phyloP scores from a whole-genome alignment of 1,140 invertebrate species.

The Leptonema lineaticorne region DNA sequence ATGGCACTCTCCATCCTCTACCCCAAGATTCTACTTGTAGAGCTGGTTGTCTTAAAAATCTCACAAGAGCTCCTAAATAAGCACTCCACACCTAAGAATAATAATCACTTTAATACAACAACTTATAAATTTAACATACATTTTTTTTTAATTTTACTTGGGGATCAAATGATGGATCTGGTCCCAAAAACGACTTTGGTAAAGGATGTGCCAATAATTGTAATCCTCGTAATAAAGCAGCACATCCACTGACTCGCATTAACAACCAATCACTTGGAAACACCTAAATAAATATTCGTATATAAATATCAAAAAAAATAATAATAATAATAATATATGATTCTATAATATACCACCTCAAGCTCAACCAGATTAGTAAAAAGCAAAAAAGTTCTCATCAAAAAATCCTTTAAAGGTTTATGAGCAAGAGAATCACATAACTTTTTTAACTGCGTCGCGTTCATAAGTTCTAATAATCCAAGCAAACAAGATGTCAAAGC shows the following conservation, averaged over 20 bases:
- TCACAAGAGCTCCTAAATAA: constrained; percentile 86
- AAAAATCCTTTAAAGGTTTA: constrained; percentile 84
- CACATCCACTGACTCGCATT: constrained; percentile 88
- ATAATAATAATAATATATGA: no score
- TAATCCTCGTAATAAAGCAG: constrained; percentile 81
- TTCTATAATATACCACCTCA: constrained; percentile 51
- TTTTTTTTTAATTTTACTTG: constrained; percentile 50
- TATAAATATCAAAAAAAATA: neutral
- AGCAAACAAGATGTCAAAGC: constrained; percentile 83
- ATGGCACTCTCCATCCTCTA: constrained; percentile 74
- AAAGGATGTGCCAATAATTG: constrained; percentile 87
- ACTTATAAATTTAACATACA: no score
- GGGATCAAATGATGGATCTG: constrained; percentile 65
- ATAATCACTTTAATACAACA: constrained; percentile 42
- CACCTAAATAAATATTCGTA: constrained; percentile 53
- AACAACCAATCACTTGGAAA: constrained; percentile 93
- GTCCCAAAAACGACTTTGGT: constrained; percentile 77
- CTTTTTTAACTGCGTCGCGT: constrained; percentile 84
- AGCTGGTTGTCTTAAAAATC: constrained; percentile 84
- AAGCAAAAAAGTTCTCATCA: constrained; percentile 85
- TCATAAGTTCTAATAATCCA: constrained; percentile 81
- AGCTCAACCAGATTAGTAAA: constrained; percentile 81
- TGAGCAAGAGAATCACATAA: constrained; percentile 80
- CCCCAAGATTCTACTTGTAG: constrained; percentile 85
- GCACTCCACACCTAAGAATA: constrained; percentile 80